Conservation (phyloP, 2,113 vertebrate species). For the Pomatorhinus ruficollis region DNA sequence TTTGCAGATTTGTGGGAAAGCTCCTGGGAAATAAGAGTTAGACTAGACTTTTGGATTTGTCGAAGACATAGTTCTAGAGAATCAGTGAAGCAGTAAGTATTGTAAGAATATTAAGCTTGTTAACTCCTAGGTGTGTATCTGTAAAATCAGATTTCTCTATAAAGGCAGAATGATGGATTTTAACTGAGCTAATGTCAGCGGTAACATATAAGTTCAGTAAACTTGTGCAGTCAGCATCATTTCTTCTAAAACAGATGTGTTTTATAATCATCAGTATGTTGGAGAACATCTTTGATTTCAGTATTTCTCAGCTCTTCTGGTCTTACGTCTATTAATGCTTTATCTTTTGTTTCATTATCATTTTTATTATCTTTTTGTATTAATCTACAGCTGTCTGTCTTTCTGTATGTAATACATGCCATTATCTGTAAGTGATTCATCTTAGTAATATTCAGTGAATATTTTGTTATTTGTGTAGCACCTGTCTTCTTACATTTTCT, state of each 20-base stretch:
- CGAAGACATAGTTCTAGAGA: background rate
- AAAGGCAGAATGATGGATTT: background rate
- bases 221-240: background rate
- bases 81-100: conserved; percentile 54
- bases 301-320: background rate
- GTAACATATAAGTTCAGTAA: background rate
- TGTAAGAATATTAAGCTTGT: background rate
- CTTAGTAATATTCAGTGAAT: background rate
- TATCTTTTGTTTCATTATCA: background rate
- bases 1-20: background rate
- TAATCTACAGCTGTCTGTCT: background rate
- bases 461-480: background rate
- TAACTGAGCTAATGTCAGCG: background rate
- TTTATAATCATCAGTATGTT: background rate
- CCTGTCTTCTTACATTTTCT: background rate
- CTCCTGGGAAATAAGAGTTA: background rate
- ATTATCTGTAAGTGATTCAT: background rate
- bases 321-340: background rate
- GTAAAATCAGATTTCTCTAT: background rate
- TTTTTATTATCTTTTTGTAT: background rate
- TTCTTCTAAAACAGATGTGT: background rate
- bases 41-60: conserved; percentile 6
- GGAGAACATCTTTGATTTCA: background rate
- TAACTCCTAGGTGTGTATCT: background rate
- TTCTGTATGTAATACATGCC: background rate